Evolutionary conservation across 92 coral and sea anemone species (phyloP).

Genomic region (Epizoanthus fatuus): DNA sequence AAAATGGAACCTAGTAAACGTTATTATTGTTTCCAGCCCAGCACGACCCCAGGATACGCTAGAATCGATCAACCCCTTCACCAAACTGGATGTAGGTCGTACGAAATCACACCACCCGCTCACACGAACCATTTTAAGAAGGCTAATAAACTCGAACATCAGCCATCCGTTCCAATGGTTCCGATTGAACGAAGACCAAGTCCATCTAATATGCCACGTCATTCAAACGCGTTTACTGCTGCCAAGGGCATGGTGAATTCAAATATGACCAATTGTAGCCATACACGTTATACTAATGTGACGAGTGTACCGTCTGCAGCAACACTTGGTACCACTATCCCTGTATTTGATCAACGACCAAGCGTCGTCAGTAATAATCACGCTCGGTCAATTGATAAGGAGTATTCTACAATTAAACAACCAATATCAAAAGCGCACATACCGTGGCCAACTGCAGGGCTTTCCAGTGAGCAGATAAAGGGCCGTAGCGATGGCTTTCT

Average conservation of each 20-base stretch:
- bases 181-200: background rate
- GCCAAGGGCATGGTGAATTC: background rate
- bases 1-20: background rate
- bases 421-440: background rate
- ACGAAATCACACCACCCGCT: background rate
- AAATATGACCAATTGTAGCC: background rate
- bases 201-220: background rate
- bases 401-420: background rate
- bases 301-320: background rate
- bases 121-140: background rate
- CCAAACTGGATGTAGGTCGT: background rate
- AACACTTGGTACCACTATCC: background rate
- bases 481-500: background rate
- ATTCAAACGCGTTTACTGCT: too few species aligned
- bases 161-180: background rate
- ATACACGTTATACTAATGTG: background rate
- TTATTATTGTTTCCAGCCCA: background rate
- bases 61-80: background rate
- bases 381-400: background rate
- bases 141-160: background rate
- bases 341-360: background rate
- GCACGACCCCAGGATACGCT: background rate
- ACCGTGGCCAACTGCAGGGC: background rate
- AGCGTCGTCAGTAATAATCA: background rate
- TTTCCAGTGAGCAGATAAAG: background rate